Conservation (phyloP, 2,113 vertebrate species). For the Lynx canadensis region DNA sequence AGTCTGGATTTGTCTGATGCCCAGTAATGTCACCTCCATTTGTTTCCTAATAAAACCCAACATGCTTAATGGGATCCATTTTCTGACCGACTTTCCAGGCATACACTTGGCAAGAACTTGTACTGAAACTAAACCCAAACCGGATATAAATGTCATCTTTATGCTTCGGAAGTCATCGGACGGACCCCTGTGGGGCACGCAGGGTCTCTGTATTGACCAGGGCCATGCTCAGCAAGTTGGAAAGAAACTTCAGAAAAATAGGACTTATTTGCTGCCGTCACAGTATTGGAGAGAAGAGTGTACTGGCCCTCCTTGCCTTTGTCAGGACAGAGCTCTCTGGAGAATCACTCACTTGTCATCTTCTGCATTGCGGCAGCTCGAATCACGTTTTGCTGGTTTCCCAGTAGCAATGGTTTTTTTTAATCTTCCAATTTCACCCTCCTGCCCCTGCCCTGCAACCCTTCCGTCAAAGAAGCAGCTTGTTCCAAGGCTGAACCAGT, state of each 20-base stretch:
- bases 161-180: background rate
- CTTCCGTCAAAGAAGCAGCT: background rate
- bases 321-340: background rate
- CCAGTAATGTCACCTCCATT: background rate
- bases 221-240: background rate
- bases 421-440: background rate
- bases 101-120: background rate
- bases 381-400: background rate
- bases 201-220: background rate
- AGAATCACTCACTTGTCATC: background rate
- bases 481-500: background rate
- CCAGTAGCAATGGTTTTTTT: background rate
- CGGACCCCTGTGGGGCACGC: background rate
- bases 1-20: constrained; percentile 20
- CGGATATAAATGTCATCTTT: background rate
- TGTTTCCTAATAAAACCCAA: background rate
- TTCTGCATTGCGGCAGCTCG: background rate
- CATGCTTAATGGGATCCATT: background rate
- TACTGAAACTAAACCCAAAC: background rate
- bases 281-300: background rate
- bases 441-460: background rate
- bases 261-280: background rate
- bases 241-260: background rate
- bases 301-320: background rate
- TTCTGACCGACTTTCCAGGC: background rate